phyloP scores from a whole-genome alignment of 2,888 invertebrate species.

The Hydrotaea cyrtoneurina region DNA sequence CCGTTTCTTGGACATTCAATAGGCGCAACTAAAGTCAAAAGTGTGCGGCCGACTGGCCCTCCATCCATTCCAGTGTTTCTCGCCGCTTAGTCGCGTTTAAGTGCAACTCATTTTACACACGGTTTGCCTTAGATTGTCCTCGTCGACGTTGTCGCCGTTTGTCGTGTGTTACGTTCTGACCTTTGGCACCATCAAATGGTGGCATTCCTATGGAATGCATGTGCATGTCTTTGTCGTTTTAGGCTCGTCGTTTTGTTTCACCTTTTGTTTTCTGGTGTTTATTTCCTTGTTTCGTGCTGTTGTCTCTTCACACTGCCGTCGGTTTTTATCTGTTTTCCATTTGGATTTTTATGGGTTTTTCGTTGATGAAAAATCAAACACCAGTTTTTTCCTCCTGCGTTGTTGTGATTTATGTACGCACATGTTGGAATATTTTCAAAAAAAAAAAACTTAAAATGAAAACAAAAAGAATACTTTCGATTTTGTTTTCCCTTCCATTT shows the following conservation, averaged over 20 bases:
- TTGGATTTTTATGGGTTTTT: not conserved
- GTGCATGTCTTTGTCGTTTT: not conserved
- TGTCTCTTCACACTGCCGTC: constrained; percentile 8
- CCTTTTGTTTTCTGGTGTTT: not conserved
- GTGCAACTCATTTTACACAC: constrained; percentile 13
- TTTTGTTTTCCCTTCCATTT: not conserved
- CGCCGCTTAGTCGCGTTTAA: constrained; percentile 9
- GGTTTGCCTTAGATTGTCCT: not conserved
- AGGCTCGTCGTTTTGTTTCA: constrained; percentile 1
- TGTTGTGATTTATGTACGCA: constrained; percentile 24
- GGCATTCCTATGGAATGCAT: constrained; percentile 18
- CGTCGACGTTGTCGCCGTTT: too few relatives aligned
- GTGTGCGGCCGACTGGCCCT: constrained; percentile 16
- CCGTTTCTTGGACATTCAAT: constrained; percentile 11
- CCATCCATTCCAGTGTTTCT: not conserved
- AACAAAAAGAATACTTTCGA: constrained; percentile 13
- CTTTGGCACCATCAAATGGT: not conserved
- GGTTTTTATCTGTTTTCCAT: not conserved
- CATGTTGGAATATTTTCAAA: not conserved
- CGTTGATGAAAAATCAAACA: constrained; percentile 24
- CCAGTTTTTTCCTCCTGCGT: not conserved
- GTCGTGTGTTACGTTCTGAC: constrained; percentile 27
- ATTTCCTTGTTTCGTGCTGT: constrained; percentile 15
- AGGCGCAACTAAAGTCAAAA: constrained; percentile 17
- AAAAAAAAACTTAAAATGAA: not conserved